Conservation (phyloP, 30 jellyfish, hydroid and myxozoan genomes). For the Chironex yamaguchii region DNA sequence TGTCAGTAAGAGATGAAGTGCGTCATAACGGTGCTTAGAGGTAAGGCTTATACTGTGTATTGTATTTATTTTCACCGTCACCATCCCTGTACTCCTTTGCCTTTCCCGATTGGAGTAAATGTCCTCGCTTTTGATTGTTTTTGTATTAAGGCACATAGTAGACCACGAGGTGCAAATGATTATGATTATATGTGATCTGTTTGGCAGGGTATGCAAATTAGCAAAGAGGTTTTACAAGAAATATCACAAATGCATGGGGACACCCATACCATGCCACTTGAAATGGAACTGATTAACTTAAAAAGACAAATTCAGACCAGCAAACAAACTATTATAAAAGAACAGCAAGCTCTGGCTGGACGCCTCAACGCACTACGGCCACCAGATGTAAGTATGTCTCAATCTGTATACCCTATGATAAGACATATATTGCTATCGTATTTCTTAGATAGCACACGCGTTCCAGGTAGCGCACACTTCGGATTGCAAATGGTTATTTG, state of each 20-base stretch:
- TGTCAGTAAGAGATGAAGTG: too few species aligned
- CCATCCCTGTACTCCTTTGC: too few species aligned
- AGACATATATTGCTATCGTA: not conserved
- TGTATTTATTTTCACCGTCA: too few species aligned
- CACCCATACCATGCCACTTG: constrained; percentile 90
- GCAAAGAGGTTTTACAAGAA: constrained; percentile 74
- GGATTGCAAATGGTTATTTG: not conserved
- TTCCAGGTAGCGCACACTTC: not conserved
- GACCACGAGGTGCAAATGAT: too few species aligned
- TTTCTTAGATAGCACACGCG: too few species aligned
- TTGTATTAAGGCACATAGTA: too few species aligned
- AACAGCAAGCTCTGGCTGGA: constrained; percentile 67
- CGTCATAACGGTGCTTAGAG: too few species aligned
- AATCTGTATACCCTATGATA: not conserved
- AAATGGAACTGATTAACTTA: constrained; percentile 84
- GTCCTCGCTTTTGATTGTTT: too few species aligned
- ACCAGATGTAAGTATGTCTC: constrained; percentile 82
- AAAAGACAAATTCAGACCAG: constrained; percentile 85
- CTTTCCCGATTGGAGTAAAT: too few species aligned
- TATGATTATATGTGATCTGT: too few species aligned
- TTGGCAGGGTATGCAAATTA: constrained; percentile 91
- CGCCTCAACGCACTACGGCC: constrained; percentile 75
- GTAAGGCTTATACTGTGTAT: too few species aligned
- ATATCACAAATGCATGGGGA: constrained; percentile 94
- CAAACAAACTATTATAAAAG: constrained; percentile 79